Percentiles rank a stretch among this genome's conserved stretches.
phyloP scores from a whole-genome alignment of 1,140 invertebrate species.

The Brachystomella parvula region DNA sequence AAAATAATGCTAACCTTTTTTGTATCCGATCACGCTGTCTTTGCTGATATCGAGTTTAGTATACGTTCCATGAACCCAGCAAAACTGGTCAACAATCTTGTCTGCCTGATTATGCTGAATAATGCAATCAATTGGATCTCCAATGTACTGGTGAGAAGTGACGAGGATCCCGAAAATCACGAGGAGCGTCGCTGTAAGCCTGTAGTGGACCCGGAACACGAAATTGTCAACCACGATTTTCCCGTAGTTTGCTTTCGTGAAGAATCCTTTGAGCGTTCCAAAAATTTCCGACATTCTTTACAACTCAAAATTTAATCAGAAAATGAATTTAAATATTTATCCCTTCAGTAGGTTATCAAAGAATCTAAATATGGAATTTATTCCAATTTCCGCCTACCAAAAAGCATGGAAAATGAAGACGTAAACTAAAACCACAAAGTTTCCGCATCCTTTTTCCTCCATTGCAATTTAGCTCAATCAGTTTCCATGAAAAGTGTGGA shows the following conservation, averaged over 20 bases:
- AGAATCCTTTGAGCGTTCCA: background rate
- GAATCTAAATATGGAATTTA: no score
- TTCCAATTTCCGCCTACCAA: no score
- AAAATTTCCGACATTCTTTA: background rate
- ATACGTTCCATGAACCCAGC: slow-evolving; percentile 44
- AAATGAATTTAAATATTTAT: no score
- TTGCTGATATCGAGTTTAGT: slow-evolving; percentile 14
- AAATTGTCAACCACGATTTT: slow-evolving; percentile 52
- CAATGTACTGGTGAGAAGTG: slow-evolving; percentile 63
- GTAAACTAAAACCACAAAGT: no score
- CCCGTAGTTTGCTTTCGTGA: background rate
- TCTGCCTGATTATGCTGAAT: slow-evolving; percentile 40
- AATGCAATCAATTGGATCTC: slow-evolving; percentile 52
- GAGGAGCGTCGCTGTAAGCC: slow-evolving; percentile 56
- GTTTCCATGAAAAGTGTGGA: background rate
- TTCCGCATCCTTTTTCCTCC: no score
- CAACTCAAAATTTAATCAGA: no score
- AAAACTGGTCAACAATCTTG: slow-evolving; percentile 43
- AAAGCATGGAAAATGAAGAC: no score
- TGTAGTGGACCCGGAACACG: slow-evolving; percentile 60
- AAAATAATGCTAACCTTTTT: slow-evolving; percentile 16
- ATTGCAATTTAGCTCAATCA: no score
- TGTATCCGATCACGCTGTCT: background rate
- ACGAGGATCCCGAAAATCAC: slow-evolving; percentile 56
- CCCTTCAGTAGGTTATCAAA: no score